Evolutionary conservation across 2,113 vertebrate species (phyloP), one percentile per base, ranked within the genome.

Genomic region (Nothobranchius kuhntae): DNA sequence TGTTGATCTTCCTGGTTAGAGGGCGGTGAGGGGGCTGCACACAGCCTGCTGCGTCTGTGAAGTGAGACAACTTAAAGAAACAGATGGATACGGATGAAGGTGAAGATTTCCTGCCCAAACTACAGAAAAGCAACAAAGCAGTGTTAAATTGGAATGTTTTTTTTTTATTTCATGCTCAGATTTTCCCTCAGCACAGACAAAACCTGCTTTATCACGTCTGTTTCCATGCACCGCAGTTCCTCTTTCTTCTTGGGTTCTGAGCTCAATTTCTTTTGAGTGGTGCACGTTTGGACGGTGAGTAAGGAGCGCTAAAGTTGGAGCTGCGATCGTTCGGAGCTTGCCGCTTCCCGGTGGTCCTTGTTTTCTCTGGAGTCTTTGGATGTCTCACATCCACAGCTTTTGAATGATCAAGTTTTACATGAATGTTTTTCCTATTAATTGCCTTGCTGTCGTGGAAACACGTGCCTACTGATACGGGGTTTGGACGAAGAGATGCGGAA

Each of bases 1-100:
- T 73, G 71, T 63, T 79, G 52, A 53, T 74, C 68, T 66, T 75
- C 52, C 65, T 77, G 73, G 58, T 68, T 17, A 64, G 61, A 65
- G 36, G 15, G 38, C 40, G 56, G 46, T 71, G 70, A 68, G 55
- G 79, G 73, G 59, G 17, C 64, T 62, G 24, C 21, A 61, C 51
- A 69, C 38, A 56, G 2, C 61, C 50, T n/a, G 17, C 40, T 17
- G 15, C 12, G 26, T 26, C 51, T 56, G n/a, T 52, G 42, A 53
- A 17, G 48, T 67, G 3, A 17, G 13, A 45, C 44, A 45, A 45
- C 44, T 13, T 45, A 45, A 5, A 40, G 38, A 8, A 9, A 9
- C 38, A 40, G 38, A 40, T 40, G 38, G 9, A 9, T 40, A 9
- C 7, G 30, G 30, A 30, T 30, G 30, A 30, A 30, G 30, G 30